Evolutionary conservation across 2,113 vertebrate genomes (phyloP).

Genomic region (Pygoscelis adeliae): DNA sequence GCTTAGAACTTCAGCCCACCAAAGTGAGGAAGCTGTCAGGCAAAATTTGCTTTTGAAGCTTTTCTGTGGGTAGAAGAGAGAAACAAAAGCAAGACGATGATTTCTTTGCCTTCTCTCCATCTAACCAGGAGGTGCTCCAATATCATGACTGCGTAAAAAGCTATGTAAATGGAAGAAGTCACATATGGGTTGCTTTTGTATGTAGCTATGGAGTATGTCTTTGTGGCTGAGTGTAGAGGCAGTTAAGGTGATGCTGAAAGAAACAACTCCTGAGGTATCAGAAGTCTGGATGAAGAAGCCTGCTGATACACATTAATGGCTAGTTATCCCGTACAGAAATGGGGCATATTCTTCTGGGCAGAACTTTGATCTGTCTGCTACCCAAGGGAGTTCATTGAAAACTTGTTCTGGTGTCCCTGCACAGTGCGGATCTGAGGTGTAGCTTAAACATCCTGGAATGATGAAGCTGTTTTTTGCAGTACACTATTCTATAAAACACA

Average conservation of each 20-base stretch:
- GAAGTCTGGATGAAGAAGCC: neutral
- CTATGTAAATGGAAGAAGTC: neutral
- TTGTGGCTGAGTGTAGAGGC: neutral
- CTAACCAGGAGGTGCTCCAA: neutral
- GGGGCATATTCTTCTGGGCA: neutral
- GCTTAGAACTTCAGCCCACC: neutral
- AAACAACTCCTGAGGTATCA: neutral
- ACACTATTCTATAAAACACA: neutral
- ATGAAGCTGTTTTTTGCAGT: neutral
- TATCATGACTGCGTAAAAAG: neutral
- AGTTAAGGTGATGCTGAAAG: neutral
- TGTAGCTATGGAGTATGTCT: neutral
- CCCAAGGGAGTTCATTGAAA: neutral
- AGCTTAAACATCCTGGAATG: neutral
- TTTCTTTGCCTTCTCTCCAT: neutral
- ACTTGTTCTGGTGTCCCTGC: neutral
- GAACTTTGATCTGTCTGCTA: neutral
- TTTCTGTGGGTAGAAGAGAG: neutral
- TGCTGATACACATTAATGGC: neutral
- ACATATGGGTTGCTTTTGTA: neutral
- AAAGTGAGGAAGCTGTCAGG: neutral
- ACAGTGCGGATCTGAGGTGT: neutral
- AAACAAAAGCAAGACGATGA: neutral
- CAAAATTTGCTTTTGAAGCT: neutral
- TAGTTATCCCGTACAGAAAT: neutral